Conservation (phyloP, 2,888 invertebrate species). For the Aleiodes leptofemur region DNA sequence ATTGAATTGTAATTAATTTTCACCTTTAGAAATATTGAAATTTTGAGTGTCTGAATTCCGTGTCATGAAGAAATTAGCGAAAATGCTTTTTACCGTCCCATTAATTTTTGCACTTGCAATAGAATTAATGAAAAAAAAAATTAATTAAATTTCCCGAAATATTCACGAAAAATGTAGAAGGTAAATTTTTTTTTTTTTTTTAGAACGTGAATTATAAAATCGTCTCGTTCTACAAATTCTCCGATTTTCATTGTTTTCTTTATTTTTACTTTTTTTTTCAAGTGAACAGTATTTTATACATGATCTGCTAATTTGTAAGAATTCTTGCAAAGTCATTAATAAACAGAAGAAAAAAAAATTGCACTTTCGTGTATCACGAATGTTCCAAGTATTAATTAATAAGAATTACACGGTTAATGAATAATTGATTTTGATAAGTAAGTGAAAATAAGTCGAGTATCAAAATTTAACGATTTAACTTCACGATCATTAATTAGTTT, state of each 20-base stretch:
- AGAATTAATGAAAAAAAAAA: neutral
- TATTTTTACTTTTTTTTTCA: neutral
- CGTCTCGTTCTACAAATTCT: too few relatives aligned
- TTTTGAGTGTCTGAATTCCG: neutral
- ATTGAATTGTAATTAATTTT: too few relatives aligned
- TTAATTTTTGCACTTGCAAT: neutral
- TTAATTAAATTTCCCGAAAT: too few relatives aligned
- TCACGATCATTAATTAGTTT: neutral
- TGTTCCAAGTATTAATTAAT: slow-evolving; percentile 21
- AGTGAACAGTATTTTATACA: slow-evolving; percentile 27
- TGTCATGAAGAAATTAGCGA: neutral
- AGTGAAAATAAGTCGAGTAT: neutral
- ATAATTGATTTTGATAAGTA: neutral
- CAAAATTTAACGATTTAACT: neutral
- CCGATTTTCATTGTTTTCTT: too few relatives aligned
- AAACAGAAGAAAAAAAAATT: neutral
- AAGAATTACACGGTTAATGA: neutral
- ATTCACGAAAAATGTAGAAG: too few relatives aligned
- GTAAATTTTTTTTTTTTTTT: too few relatives aligned
- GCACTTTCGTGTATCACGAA: slow-evolving; percentile 22
- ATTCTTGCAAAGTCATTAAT: slow-evolving; percentile 5
- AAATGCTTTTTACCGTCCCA: slow-evolving; percentile 22
- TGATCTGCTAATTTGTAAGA: neutral
- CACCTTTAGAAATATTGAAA: too few relatives aligned
- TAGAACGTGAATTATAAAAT: too few relatives aligned